Evolutionary conservation across 2,113 vertebrate genomes (phyloP), one percentile per base, ranked within the genome.

Genomic region (Thomomys bottae): DNA sequence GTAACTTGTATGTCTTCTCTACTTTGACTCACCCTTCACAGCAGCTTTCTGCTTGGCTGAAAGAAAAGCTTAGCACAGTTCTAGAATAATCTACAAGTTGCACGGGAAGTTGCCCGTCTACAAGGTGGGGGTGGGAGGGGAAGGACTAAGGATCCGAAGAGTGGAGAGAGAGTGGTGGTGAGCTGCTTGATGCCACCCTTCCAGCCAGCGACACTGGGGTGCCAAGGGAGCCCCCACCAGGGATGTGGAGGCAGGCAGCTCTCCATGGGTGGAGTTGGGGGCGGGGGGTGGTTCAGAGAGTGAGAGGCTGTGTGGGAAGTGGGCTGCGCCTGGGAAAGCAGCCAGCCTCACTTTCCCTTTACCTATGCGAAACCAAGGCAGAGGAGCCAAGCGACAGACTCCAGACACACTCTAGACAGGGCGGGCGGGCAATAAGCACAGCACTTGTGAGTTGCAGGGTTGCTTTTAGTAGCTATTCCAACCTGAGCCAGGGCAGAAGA

Each of bases 61-160:
- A 68, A 42, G 63, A 36, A 78, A 54, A 54, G 10, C 73, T 61
- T 59, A 7, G 26, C 1, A 28, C 59, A 59, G 42, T 42, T 45
- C 42, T 30, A 73, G 36, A 67, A 42, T 49, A 32, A 40, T 66
- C 38, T 49, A 3, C 57, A 64, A 71, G 36, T 36, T 24, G 40
- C 64, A 20, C 1, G 14, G 30, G 36, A 36, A 23, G 18, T 20
- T 24, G 17, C 14, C n/a, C n/a, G 36, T 72, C 21, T 34, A 1
- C 0, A 0, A 28, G 8, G 59, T 23, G 6, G 42, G 7, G 24
- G 38, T 30, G 8, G 20, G 15, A 8, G 8, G 1, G 14, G 28
- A 73, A 30, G 57, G 23, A 45, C 32, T 26, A 57, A 80, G 28
- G 40, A 61, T 9, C 38, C 80, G 73, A 30, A n/a, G 20, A 32